Evolutionary conservation across 2,888 invertebrate genomes (phyloP), one percentile per base, ranked within the genome.

Genomic region (Dryocosmus kuriphilus): DNA sequence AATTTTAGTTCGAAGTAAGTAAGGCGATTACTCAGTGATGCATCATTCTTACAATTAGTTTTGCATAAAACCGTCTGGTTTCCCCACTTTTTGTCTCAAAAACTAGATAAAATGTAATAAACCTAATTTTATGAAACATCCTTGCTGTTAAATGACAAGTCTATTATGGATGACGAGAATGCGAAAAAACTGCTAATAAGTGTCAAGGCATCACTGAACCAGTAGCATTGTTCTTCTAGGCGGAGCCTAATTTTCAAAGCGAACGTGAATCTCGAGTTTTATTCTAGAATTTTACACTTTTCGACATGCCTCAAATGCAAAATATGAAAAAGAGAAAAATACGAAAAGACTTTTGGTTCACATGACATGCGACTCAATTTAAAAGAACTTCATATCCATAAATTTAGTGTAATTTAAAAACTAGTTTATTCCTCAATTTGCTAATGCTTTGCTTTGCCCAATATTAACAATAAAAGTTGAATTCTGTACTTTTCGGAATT

Each of bases 251-350:
- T 71, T 71, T 71, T 38, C 30, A 71, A 71, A 71, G 71, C 41
- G 71, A 71, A 32, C 71, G n/a, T 71, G 27, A 71, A 71, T 71
- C 71, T 71, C n/a, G n/a, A 71, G 51, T 71, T 71, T 71, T 71
- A n/a, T 51, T 51, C 46, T 67, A 27, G 71, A 51, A 71, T 71
- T 71, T 71, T 30, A 71, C 71, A 71, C 46, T 71, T 71, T 71
- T 46, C 71, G 46, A 71, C 46, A 71, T 71, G 51, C 46, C 51
- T 71, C 6, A 24, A 67, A 71, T 41, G 27, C 11, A n/a, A 46
- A n/a, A n/a, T 9, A 27, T n/a, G 27, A 71, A n/a, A n/a, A n/a
- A n/a, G n/a, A n/a, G n/a, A n/a, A n/a, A 46, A n/a, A n/a, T 9
- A 27, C 11, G 27, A 71, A 46, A 71, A 71, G 16, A 71, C 9